A percentile compares a stretch with the other conserved stretches of the same genome.
Evolutionary conservation across 2,888 invertebrate genomes (phyloP).

Genomic region (Apoderus coryli): DNA sequence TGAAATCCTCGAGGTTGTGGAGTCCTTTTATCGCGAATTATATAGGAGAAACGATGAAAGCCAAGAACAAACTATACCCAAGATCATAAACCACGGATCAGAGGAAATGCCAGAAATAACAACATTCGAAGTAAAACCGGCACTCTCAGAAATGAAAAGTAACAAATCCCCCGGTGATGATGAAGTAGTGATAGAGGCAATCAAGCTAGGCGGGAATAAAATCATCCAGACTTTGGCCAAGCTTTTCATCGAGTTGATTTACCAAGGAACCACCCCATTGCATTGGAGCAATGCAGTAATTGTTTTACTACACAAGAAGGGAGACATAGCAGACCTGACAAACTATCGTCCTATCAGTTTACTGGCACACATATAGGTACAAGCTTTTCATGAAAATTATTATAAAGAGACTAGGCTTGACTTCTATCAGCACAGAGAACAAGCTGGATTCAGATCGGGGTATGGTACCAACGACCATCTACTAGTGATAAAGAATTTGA

Average conservation of each 20-base stretch:
- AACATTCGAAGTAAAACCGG: conserved; percentile 1
- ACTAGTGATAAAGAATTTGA: conserved; percentile 8
- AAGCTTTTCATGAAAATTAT: conserved; percentile 15
- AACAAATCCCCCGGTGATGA: conserved; percentile 5
- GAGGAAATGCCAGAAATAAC: too few species aligned
- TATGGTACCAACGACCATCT: conserved; percentile 15
- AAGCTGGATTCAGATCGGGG: conserved; percentile 13
- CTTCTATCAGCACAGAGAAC: conserved; percentile 14
- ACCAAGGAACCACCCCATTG: too few species aligned
- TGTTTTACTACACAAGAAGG: too few species aligned
- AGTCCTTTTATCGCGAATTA: too few species aligned
- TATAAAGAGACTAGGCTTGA: conserved; percentile 15
- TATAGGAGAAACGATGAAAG: too few species aligned
- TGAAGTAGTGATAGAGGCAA: conserved; percentile 6
- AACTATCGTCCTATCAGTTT: conserved; percentile 5
- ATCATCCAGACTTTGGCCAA: too few species aligned
- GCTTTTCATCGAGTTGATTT: too few species aligned
- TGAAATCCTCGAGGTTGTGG: too few species aligned
- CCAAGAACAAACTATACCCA: too few species aligned
- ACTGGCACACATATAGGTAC: conserved; percentile 8
- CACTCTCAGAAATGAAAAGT: conserved; percentile 7
- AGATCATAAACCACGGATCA: too few species aligned
- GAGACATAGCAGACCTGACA: conserved; percentile 3
- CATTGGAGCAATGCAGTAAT: too few species aligned
- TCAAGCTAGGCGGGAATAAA: conserved; percentile 6